Base-by-base conservation (phyloP, 2,888 invertebrate genomes). In the Phengaris alcon region DNA sequence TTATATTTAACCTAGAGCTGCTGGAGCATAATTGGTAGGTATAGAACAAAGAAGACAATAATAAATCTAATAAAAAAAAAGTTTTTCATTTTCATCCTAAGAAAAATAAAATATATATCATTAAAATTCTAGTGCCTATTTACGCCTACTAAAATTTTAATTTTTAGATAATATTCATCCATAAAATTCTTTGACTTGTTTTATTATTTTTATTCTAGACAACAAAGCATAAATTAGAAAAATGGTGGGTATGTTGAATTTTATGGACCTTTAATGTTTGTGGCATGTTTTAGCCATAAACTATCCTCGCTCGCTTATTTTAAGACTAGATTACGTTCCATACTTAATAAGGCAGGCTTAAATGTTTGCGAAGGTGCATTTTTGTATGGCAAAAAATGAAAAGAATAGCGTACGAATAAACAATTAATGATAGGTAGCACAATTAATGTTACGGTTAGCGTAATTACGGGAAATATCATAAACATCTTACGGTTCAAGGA, bases 381-480 rank as follows among this genome's bases (percentile, higher is more conserved):
- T 72, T 72, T 72, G 48, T 57, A 54, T 46, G 55, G 55, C 48
- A 75, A 55, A 68, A 57, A 75, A 70, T 70, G 5, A 70, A 57
- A 22, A 70, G 70, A 51, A 57, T 59, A 59, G 22, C 68, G 68
- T 48, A 55, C 74, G 78, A 80, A 78, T 76, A 68, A 72, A 77
- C 84, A 86, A 87, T 87, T 86, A 87, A 82, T 78, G 79, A 85
- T 86, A 85, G 81, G 79, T 76, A 76, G 76, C 75, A 80, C 78
- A 81, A 87, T 89, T 87, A 87, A 87, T 84, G 84, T 83, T 85
- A 89, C 89, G 83, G 89, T 90, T 88, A 88, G 82, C 80, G 83
- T 91, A 91, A 92, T 89, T 87, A 86, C 88, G 87, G 90, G 88
- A 90, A 88, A 90, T 88, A 88, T 90, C 87, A 88, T 88, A 88